These are phyloP conservation scores for Corydoras maculifer DNA, from an alignment of 2,113 vertebrate species.

Conservation along the genomic window DNA sequence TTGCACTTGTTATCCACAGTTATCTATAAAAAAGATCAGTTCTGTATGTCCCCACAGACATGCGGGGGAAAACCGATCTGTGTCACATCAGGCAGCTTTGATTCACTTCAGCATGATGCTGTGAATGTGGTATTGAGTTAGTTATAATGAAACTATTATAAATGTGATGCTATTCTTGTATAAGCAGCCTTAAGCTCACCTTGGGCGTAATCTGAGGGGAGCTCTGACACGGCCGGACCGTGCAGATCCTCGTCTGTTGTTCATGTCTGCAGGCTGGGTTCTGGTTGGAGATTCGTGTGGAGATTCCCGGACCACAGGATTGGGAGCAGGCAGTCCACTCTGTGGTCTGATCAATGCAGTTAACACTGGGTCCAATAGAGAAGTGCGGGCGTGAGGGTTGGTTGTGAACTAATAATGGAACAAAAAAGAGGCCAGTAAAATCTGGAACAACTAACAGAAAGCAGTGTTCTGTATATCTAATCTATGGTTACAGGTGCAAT, in stretches of 20 bases:
- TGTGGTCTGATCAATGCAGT: conserved; percentile 73
- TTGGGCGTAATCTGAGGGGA: conserved; percentile 14
- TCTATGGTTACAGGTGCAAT: too few species aligned
- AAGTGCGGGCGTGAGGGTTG: conserved; percentile 30
- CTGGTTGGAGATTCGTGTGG: conserved; percentile 81
- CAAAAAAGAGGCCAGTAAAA: neutral
- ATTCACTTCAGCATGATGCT: too few species aligned
- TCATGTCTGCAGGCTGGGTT: conserved; percentile 80
- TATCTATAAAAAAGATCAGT: too few species aligned
- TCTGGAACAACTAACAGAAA: too few species aligned
- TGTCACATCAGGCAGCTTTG: too few species aligned
- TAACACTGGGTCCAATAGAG: conserved; percentile 25
- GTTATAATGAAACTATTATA: too few species aligned
- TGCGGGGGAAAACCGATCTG: too few species aligned
- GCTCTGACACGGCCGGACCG: conserved; percentile 66
- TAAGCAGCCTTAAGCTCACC: conserved; percentile 48
- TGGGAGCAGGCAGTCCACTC: conserved; percentile 83
- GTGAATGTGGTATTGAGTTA: too few species aligned
- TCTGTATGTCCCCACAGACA: too few species aligned
- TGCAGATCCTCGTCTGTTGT: conserved; percentile 74
- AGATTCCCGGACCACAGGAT: conserved; percentile 79
- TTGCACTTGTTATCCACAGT: too few species aligned
- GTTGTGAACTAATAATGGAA: conserved; percentile 45
- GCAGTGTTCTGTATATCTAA: too few species aligned
- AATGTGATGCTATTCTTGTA: too few species aligned